Evolutionary conservation across 2,888 invertebrate genomes (phyloP).

Genomic region (Lasioglossum vierecki): DNA sequence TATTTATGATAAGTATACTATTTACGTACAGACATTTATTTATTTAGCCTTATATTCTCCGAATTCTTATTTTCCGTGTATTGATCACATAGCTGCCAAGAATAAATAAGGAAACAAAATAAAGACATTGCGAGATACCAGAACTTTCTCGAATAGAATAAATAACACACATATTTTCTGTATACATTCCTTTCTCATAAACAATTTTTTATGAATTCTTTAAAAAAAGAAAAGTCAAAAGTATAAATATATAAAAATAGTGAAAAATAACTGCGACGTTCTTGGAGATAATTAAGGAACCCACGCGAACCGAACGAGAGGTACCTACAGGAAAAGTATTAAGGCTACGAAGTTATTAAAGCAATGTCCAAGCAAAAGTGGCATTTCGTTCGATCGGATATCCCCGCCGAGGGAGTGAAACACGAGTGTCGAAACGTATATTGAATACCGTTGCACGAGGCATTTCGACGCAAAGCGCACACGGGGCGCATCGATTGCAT

Average conservation of each 20-base stretch:
- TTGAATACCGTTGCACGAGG: slow-evolving; percentile 37
- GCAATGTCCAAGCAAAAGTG: slow-evolving; percentile 7
- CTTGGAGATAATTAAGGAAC: neutral
- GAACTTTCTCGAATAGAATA: neutral
- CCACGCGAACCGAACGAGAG: too few relatives aligned
- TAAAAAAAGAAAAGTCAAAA: fast-evolving
- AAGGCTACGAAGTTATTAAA: neutral
- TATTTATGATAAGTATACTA: neutral
- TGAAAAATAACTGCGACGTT: neutral
- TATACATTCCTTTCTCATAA: neutral
- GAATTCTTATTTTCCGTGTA: neutral
- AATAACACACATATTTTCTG: neutral
- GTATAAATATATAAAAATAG: neutral
- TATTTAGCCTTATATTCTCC: neutral
- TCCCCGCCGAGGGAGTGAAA: neutral
- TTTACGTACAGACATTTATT: neutral
- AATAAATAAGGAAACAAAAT: neutral
- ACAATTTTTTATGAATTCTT: neutral
- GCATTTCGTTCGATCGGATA: slow-evolving; percentile 6
- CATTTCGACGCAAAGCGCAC: slow-evolving; percentile 30
- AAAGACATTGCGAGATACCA: neutral
- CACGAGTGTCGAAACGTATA: slow-evolving; percentile 33
- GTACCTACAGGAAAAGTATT: neutral
- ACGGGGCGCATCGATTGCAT: slow-evolving; percentile 6
- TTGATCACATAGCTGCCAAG: neutral